These are phyloP conservation scores for Schizotus pectinicornis DNA, from an alignment of 2,888 invertebrate genomes.

Conservation along the genomic window DNA sequence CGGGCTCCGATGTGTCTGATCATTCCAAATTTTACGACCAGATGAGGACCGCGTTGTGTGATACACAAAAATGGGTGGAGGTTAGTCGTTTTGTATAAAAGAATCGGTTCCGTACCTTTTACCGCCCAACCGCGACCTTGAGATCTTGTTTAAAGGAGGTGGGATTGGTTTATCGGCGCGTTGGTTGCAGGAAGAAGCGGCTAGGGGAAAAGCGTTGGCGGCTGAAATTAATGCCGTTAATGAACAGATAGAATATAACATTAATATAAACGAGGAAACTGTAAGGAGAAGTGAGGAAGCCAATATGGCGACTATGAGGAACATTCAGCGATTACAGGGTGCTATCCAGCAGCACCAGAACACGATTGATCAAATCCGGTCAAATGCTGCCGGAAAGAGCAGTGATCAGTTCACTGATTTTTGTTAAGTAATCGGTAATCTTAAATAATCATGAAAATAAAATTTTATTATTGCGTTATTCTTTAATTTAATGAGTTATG, in stretches of 20 bases:
- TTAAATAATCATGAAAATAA: background rate
- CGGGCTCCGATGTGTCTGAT: conserved; percentile 37
- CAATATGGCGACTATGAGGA: conserved; percentile 53
- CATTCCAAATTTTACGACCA: conserved; percentile 53
- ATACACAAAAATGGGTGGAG: conserved; percentile 54
- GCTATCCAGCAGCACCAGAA: conserved; percentile 49
- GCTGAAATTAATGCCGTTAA: conserved; percentile 53
- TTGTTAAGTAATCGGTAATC: background rate
- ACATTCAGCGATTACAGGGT: conserved; percentile 49
- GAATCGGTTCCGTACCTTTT: no score
- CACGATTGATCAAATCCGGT: conserved; percentile 43
- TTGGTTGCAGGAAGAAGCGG: conserved; percentile 49
- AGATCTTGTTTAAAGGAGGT: no score
- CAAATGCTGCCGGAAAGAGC: conserved; percentile 1
- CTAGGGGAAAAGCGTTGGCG: conserved; percentile 51
- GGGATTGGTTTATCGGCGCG: no score
- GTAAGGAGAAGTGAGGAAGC: conserved; percentile 52
- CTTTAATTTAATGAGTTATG: background rate
- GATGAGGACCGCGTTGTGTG: conserved; percentile 49
- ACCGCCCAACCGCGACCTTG: no score
- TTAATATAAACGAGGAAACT: conserved; percentile 51
- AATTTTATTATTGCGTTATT: no score
- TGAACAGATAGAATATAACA: conserved; percentile 50
- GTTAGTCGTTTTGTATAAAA: conserved; percentile 27
- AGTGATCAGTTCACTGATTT: background rate